A percentile compares a stretch with the other conserved stretches of the same genome.
Evolutionary conservation across 2,113 vertebrate genomes (phyloP).

Genomic region (Eublepharis macularius): DNA sequence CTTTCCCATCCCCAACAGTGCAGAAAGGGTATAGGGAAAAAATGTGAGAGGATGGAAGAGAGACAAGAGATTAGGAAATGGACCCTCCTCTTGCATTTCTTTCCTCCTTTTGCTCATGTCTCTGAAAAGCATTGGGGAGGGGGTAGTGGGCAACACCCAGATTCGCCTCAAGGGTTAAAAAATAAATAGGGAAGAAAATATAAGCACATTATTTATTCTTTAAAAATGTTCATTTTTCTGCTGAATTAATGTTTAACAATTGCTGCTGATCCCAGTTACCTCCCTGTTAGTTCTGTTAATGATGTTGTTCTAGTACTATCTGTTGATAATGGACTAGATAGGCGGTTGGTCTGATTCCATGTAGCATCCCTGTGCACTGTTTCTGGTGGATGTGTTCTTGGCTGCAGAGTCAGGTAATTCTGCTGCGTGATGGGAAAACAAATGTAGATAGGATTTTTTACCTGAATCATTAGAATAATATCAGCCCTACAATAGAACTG

Average conservation of each 20-base stretch:
- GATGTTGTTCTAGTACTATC: too few relatives aligned
- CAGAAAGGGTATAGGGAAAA: background rate
- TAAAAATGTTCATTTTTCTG: background rate
- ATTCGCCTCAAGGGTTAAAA: background rate
- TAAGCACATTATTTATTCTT: background rate
- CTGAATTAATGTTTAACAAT: background rate
- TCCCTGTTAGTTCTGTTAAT: too few relatives aligned
- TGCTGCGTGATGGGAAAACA: background rate
- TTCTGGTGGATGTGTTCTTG: background rate
- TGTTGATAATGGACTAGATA: too few relatives aligned
- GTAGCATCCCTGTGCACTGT: background rate
- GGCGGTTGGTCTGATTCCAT: background rate
- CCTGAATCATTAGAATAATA: background rate
- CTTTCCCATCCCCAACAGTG: background rate
- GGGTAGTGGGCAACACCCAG: background rate
- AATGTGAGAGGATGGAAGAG: background rate
- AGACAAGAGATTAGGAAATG: background rate
- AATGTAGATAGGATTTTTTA: background rate
- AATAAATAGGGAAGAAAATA: too few relatives aligned
- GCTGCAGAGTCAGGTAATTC: background rate
- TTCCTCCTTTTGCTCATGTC: background rate
- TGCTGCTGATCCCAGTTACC: too few relatives aligned
- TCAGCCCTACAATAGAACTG: background rate
- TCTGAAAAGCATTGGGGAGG: fast-evolving
- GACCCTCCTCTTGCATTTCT: background rate